These are phyloP conservation scores for Catocala fraxini DNA, from an alignment of 2,888 invertebrate genomes.

Conservation along the genomic window DNA sequence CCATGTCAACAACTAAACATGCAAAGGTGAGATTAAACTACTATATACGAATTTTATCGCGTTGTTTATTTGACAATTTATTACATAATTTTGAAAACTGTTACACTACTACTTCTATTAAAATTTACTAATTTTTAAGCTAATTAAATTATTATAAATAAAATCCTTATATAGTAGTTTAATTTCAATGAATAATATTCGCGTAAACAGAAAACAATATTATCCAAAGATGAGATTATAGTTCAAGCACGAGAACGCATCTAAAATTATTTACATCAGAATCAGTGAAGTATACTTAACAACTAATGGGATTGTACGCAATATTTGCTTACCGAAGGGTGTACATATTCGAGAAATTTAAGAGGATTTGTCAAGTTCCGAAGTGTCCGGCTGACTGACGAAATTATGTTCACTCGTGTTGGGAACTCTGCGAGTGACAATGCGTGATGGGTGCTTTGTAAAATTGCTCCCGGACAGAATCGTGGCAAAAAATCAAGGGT, in stretches of 20 bases:
- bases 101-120: too few relatives aligned
- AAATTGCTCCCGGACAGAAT: slow-evolving; percentile 43
- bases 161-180: too few relatives aligned
- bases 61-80: too few relatives aligned
- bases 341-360: slow-evolving; percentile 71
- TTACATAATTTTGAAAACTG: too few relatives aligned
- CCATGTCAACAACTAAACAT: too few relatives aligned
- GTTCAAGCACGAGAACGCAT: not conserved
- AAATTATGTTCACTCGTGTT: slow-evolving; percentile 75
- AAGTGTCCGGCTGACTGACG: slow-evolving; percentile 65
- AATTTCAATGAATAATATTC: too few relatives aligned
- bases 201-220: too few relatives aligned
- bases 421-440: slow-evolving; percentile 68
- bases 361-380: slow-evolving; percentile 74
- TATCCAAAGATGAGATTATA: too few relatives aligned
- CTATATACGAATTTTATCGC: too few relatives aligned
- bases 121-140: too few relatives aligned
- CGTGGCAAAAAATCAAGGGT: slow-evolving; percentile 43
- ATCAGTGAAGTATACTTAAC: slow-evolving; percentile 38
- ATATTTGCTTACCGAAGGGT: slow-evolving; percentile 60
- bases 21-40: too few relatives aligned
- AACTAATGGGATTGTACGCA: slow-evolving; percentile 65
- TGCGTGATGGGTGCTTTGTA: slow-evolving; percentile 52
- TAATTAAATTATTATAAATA: too few relatives aligned
- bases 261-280: slow-evolving; percentile 30